Base-by-base conservation (phyloP, 2,113 vertebrate species). In the Urocitellus parryii region DNA sequence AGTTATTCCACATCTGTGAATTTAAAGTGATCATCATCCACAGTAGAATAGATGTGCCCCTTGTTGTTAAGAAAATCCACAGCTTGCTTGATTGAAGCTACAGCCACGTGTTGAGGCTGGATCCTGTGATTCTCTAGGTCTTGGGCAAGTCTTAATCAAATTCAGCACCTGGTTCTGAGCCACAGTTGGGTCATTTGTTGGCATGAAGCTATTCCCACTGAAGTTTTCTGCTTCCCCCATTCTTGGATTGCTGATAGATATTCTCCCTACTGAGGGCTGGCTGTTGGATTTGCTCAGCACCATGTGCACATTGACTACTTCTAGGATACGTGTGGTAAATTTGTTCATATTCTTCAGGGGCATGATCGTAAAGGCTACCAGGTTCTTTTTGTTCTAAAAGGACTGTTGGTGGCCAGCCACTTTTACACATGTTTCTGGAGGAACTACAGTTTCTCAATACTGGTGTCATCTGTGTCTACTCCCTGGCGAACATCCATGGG, bases 11-110 rank as follows among this genome's bases (percentile, higher is more conserved):
- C 99, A 92, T 99, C 99, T 0, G 99, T 99, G 9, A 99, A 99
- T 97, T 99, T 99, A 97, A 98, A 99, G 98, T 99, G 99, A 83
- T 99, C 99, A 77, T 99, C 99, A 90, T 99, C 99, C 77, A 99
- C 99, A 1, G 99, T 99, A 84, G 99, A 99, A 97, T 99, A 99
- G 98, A 99, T 99, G 98, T 99, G 99, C 37, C 99, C 99, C 97
- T 99, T 99, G 0, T 99, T 99, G 98, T 99, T 99, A 3, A 99
- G 99, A 98, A 99, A 99, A 45, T 99, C 99, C 96, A 68, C 68
- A 98, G 51, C 99, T 98, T 98, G 99, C 99, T 99, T 99, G 97
- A 99, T 99, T 0, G 99, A 97, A 84, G 92, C 12, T 91, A 99
- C 77, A 93, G 98, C 99, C 96, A 99, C 99, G 94, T 98, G 98